These are phyloP conservation scores for Tupaia chinensis DNA, from an alignment of 2,113 vertebrate species.

Conservation along the genomic window DNA sequence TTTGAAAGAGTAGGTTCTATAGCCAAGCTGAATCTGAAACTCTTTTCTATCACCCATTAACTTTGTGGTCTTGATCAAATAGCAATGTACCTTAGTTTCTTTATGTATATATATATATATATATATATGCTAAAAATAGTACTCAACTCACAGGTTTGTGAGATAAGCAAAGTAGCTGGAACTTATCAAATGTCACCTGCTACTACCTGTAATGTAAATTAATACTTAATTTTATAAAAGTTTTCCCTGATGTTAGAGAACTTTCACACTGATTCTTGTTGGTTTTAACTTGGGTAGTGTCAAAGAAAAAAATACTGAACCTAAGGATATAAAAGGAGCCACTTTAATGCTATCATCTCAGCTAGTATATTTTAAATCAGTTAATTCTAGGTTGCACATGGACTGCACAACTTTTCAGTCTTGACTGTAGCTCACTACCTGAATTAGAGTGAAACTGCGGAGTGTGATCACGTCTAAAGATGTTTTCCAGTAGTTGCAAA, in stretches of 20 bases:
- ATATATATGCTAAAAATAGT: neutral
- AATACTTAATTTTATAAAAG: neutral
- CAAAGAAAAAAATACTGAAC: neutral
- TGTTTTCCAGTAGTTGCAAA: neutral
- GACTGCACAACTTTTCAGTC: neutral
- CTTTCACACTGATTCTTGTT: neutral
- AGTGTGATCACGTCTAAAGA: neutral
- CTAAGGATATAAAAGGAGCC: neutral
- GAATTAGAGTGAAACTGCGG: neutral
- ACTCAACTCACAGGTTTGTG: neutral
- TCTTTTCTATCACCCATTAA: neutral
- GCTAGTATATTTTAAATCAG: neutral
- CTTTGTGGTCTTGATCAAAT: neutral
- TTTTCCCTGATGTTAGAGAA: no score
- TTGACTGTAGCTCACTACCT: neutral
- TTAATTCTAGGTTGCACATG: neutral
- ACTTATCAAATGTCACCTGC: neutral
- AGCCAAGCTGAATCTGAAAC: neutral
- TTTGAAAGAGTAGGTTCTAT: neutral
- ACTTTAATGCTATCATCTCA: neutral
- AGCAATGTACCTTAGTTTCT: neutral
- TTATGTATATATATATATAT: neutral
- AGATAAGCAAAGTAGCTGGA: neutral
- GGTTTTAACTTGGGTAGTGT: neutral
- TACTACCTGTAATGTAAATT: neutral